Evolutionary conservation across 2,888 invertebrate genomes (phyloP), one percentile per base, ranked within the genome.

Genomic region (Ypsolopha sequella): DNA sequence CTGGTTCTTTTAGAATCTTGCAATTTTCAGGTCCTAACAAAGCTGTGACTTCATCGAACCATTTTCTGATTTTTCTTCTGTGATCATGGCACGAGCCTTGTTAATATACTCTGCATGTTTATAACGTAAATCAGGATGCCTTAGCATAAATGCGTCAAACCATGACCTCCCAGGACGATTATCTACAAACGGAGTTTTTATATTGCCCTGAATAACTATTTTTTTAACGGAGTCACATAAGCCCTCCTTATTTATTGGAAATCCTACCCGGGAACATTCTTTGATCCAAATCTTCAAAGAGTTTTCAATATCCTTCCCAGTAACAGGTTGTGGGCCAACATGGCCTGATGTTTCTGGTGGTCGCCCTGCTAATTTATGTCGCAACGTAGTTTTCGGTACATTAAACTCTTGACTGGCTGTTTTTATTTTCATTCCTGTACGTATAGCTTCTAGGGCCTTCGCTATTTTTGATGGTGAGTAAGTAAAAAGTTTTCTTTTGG

Each of bases 241-340:
- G 33, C 60, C 58, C 48, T 58, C 58, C 44, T 60, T 60, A 51
- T 60, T 56, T 34, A 57, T 53, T 14, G 58, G 56, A 55, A 58
- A 60, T 8, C 58, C 58, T 52, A 52, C 56, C 11, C 58, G 60
- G 52, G 57, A 48, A 48, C 54, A 56, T 35, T 55, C 55, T 60
- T 60, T 58, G 38, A 60, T 57, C 57, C 60, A 60, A 38, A 44
- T 33, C 34, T 56, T 55, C 34, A 59, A 52, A 55, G 52, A 51
- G 35, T 53, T 58, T 56, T 60, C 58, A 38, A 58, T 59, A 53
- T 58, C 35, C 8, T 36, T 56, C 54, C 59, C 58, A 52, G 59
- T 58, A 55, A 58, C 58, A 41, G 59, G 6, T 36, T 61, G 58
- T n/a, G 58, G 58, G 34, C 61, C 58, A n/a, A 61, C 59, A 58